Conservation (phyloP, 2,888 invertebrate species). For the Megalurothrips usitatus region DNA sequence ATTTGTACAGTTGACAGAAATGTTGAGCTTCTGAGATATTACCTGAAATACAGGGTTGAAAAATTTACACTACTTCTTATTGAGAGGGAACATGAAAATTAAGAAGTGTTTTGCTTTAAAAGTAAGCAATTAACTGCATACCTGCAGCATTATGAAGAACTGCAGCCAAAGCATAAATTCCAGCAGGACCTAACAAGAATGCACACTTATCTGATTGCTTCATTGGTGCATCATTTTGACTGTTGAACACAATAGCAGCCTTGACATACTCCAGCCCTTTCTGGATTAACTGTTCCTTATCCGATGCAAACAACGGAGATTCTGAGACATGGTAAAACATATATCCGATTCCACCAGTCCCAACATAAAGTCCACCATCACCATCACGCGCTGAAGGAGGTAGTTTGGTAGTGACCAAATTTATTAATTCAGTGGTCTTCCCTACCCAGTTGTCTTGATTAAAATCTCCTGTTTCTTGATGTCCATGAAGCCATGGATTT, state of each 20-base stretch:
- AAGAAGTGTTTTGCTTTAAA: not conserved
- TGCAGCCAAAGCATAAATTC: constrained; percentile 68
- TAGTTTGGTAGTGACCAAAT: constrained; percentile 37
- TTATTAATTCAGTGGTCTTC: not conserved
- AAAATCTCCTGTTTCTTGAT: not conserved
- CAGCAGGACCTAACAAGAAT: constrained; percentile 75
- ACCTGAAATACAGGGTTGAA: constrained; percentile 36
- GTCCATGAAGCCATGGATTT: constrained; percentile 29
- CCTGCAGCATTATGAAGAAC: constrained; percentile 56
- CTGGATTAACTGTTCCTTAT: constrained; percentile 52
- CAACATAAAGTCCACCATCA: constrained; percentile 65
- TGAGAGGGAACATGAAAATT: not conserved
- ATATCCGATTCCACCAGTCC: constrained; percentile 66
- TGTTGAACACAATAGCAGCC: constrained; percentile 55
- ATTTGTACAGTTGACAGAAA: constrained; percentile 47
- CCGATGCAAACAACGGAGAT: constrained; percentile 50
- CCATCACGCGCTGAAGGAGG: constrained; percentile 44
- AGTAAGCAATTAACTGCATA: not conserved
- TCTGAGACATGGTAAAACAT: constrained; percentile 68
- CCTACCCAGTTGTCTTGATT: not conserved
- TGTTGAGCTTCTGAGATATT: constrained; percentile 44
- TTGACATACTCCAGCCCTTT: constrained; percentile 59
- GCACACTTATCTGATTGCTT: constrained; percentile 59
- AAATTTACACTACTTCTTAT: constrained; percentile 29
- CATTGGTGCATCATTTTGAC: constrained; percentile 43